phyloP scores from a whole-genome alignment of 2,113 vertebrate genomes.

The Eubucco bourcierii region DNA sequence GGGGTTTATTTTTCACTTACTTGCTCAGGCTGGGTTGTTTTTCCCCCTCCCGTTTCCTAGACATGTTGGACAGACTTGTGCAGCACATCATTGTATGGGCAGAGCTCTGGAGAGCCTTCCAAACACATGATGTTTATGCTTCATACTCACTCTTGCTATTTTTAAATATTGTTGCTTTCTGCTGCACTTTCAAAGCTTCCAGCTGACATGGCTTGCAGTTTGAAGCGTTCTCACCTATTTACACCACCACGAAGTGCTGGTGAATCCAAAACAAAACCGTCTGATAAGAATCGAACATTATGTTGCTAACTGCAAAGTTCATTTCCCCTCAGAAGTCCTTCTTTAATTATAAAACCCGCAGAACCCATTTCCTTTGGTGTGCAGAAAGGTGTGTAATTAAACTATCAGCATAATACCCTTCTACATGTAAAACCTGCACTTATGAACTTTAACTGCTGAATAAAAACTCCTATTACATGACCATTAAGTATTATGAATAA shows the following conservation, averaged over 20 bases:
- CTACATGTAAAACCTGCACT: conserved; percentile 82
- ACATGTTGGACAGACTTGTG: not conserved
- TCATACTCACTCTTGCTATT: not conserved
- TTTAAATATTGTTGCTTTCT: conserved; percentile 1
- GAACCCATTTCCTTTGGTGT: conserved; percentile 84
- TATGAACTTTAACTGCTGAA: conserved; percentile 87
- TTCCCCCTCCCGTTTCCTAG: conserved; percentile 18
- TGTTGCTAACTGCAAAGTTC: conserved; percentile 70
- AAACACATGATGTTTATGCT: not conserved
- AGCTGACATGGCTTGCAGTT: not conserved
- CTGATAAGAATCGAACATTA: conserved; percentile 64
- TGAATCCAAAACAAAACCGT: conserved; percentile 72
- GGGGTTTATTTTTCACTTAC: conserved; percentile 8
- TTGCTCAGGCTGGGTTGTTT: not conserved
- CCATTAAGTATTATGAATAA: conserved; percentile 88
- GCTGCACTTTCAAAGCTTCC: not conserved
- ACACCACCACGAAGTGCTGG: not conserved
- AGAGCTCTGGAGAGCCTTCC: conserved; percentile 23
- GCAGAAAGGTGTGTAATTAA: conserved; percentile 89
- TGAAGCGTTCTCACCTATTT: conserved; percentile 46
- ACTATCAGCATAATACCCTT: conserved; percentile 82
- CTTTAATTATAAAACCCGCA: conserved; percentile 81
- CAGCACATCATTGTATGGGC: not conserved
- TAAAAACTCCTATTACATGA: conserved; percentile 89
- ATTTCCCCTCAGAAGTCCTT: conserved; percentile 73